A percentile compares a stretch with the other conserved stretches of the same genome.
phyloP scores from a whole-genome alignment of 2,797 vertebrate genomes.

The Microctenopoma stevenorrisi region DNA sequence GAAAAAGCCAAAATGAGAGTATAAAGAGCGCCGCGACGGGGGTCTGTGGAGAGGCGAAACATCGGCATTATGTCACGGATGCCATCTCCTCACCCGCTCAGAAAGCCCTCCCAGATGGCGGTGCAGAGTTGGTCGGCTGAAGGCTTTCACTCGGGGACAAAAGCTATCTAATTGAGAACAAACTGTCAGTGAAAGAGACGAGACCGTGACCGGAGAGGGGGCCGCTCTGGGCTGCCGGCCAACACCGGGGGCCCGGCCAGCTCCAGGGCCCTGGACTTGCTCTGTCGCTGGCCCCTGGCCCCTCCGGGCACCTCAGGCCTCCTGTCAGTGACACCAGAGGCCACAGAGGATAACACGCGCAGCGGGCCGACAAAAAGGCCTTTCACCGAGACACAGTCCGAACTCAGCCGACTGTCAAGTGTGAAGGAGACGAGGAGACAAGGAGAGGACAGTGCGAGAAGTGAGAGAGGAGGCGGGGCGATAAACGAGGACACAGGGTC shows the following conservation, averaged over 20 bases:
- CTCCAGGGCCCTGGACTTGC: slow-evolving; percentile 13
- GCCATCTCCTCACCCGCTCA: slow-evolving; percentile 53
- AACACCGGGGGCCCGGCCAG: slow-evolving; percentile 39
- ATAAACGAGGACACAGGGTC: not conserved
- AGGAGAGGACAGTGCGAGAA: slow-evolving; percentile 63
- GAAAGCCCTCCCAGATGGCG: slow-evolving; percentile 73
- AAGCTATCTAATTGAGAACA: slow-evolving; percentile 84
- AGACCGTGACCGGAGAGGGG: slow-evolving; percentile 74
- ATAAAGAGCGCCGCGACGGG: slow-evolving; percentile 52
- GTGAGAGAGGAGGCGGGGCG: slow-evolving; percentile 8
- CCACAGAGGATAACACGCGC: slow-evolving; percentile 73
- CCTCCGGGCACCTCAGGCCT: slow-evolving; percentile 37
- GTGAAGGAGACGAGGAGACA: slow-evolving; percentile 46
- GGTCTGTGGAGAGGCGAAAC: slow-evolving; percentile 56
- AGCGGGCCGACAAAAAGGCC: slow-evolving; percentile 71
- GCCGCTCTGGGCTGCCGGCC: slow-evolving; percentile 49
- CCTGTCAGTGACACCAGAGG: slow-evolving; percentile 75
- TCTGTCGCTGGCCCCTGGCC: slow-evolving; percentile 28
- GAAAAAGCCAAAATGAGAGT: slow-evolving; percentile 55
- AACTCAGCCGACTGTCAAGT: slow-evolving; percentile 74
- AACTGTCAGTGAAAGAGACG: slow-evolving; percentile 83
- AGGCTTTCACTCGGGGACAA: slow-evolving; percentile 76
- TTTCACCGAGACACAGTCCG: slow-evolving; percentile 68
- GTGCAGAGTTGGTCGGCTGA: slow-evolving; percentile 61
- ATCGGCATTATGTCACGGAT: slow-evolving; percentile 65